Percentiles rank a stretch among this genome's conserved stretches.
Evolutionary conservation across 2,113 vertebrate genomes (phyloP).

Genomic region (Glaucomys volans): DNA sequence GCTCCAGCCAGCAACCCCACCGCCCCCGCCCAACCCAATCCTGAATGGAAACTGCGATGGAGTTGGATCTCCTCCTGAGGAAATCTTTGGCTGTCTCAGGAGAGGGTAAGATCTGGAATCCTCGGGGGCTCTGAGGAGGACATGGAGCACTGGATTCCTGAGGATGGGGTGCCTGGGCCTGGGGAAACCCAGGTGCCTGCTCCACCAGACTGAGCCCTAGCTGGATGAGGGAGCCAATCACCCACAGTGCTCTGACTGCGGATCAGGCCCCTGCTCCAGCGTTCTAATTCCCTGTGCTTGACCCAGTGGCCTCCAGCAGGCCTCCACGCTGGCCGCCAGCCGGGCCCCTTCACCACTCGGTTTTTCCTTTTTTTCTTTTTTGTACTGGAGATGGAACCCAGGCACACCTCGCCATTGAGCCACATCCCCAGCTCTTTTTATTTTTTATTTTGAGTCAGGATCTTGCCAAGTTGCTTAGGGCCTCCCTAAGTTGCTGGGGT

Average conservation of each 20-base stretch:
- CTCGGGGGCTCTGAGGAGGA: not conserved
- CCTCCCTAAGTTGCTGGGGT: no score
- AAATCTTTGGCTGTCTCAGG: not conserved
- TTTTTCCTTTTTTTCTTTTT: no score
- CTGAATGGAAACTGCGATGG: not conserved
- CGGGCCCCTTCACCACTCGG: not conserved
- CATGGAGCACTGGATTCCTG: not conserved
- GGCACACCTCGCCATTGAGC: no score
- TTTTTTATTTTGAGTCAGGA: no score
- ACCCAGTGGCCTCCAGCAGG: no score
- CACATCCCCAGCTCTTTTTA: no score
- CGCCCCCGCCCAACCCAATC: not conserved
- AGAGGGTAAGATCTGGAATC: not conserved
- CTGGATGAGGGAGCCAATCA: accelerated
- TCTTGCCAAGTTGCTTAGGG: no score
- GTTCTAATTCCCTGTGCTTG: not conserved
- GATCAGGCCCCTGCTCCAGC: not conserved
- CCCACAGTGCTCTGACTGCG: not conserved
- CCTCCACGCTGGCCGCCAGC: not conserved
- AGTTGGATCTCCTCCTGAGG: no score
- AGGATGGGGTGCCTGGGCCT: not conserved
- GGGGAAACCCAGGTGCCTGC: no score
- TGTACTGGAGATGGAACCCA: no score
- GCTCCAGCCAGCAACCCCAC: no score
- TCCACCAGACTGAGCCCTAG: no score